Conservation (phyloP, 2,797 vertebrate genomes). For the Onychomys arenicola region DNA sequence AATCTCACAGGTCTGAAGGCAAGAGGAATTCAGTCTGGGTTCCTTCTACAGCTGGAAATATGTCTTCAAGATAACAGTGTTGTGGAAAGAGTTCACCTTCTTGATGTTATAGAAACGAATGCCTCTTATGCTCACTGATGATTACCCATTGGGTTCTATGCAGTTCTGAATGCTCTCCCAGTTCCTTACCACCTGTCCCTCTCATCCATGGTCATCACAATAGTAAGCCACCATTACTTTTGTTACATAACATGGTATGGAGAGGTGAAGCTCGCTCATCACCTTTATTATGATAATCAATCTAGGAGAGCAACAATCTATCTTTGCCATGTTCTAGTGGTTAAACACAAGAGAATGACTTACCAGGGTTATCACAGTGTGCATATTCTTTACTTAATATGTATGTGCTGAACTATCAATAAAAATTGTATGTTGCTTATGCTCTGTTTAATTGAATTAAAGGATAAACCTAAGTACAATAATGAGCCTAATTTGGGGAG, state of each 20-base stretch:
- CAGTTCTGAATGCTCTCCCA: fast-evolving
- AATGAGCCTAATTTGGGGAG: not conserved
- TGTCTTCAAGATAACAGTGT: not conserved
- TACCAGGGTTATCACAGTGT: fast-evolving
- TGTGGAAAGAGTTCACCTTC: not conserved
- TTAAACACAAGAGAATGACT: not conserved
- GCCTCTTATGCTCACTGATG: not conserved
- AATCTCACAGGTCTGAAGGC: fast-evolving
- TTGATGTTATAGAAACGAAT: not conserved
- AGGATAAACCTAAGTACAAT: not conserved
- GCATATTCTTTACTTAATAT: too few relatives aligned
- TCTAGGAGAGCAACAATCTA: fast-evolving
- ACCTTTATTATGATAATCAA: not conserved
- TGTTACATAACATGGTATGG: not conserved
- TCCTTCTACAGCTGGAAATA: not conserved
- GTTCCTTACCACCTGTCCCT: fast-evolving
- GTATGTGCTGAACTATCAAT: not conserved
- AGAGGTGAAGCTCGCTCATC: not conserved
- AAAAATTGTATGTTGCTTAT: not conserved
- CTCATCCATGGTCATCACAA: not conserved
- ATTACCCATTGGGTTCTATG: not conserved
- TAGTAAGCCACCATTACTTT: not conserved
- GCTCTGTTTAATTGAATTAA: not conserved
- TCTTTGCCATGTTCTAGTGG: too few relatives aligned
- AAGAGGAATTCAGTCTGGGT: not conserved